Base-by-base conservation (phyloP, 2,888 invertebrate genomes). In the Lasiommata megera region DNA sequence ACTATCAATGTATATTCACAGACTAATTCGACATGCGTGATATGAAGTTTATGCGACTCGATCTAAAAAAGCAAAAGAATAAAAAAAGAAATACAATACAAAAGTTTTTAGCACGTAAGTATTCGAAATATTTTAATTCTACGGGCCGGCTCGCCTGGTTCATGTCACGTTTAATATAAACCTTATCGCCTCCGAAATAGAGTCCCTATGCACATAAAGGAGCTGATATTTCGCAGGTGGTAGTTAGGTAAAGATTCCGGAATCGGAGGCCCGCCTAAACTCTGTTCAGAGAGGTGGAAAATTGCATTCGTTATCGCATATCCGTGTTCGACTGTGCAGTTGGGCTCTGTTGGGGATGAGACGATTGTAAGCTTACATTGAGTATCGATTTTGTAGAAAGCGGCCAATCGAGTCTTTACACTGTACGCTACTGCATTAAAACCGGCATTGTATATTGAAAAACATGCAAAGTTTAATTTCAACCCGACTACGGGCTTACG, bases 251-350 rank as follows among this genome's bases (percentile, higher is more conserved):
- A 63, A 72, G 72, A 69, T 70, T 67, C 68, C 69, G 62, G 77
- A 76, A 75, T 78, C 76, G 73, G 69, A 68, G 73, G 71, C 71
- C 80, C 82, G 78, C 83, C 86, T 84, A 80, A 88, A 86, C 86
- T 83, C 81, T 84, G 89, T 79, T 82, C 88, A 82, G 71, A 76
- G 82, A 80, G 75, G 79, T 78, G 89, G 88, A 88, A 89, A 89
- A 89, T 89, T 89, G 89, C 89, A 88, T 89, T 89, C 88, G 88
- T 88, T 88, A 89, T 88, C 88, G 85, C 80, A 79, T 84, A 82
- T 82, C 82, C 84, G 82, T 80, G 77, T 79, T 77, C 76, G 73
- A 70, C 69, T 76, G 74, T 79, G 73, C 62, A 53, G 53, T 53
- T 53, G 53, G 34, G 53, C 53, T 53, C 43, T 44, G 44, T 44